Evolutionary conservation across 2,113 vertebrate genomes (phyloP).

Genomic region (Strix uralensis): DNA sequence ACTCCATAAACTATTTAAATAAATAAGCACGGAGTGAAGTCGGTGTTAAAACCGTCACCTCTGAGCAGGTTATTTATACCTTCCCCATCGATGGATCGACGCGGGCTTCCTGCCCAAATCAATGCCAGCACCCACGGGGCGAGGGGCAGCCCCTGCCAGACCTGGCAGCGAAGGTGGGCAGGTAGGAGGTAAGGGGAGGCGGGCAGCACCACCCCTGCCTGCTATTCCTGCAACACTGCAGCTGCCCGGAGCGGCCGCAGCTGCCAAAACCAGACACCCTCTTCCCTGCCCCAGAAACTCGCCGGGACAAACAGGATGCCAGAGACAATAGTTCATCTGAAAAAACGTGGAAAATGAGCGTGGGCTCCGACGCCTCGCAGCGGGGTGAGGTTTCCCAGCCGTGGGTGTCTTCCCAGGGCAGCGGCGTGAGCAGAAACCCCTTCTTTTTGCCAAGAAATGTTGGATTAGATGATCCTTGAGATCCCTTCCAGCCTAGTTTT

Average conservation of each 20-base stretch:
- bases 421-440: neutral
- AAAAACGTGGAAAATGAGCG: fast-evolving
- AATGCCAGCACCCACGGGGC: fast-evolving
- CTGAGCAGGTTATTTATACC: neutral
- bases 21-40: fast-evolving
- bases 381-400: neutral
- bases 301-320: neutral
- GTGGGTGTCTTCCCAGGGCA: neutral
- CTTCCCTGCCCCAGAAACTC: neutral
- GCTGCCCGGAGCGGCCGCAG: neutral
- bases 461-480: no score
- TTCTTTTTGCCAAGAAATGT: no score
- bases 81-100: fast-evolving
- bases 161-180: neutral
- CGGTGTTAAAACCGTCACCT: fast-evolving
- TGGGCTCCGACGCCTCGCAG: fast-evolving
- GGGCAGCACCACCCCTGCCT: neutral
- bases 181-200: neutral
- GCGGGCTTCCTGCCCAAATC: neutral
- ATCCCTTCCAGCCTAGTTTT: no score
- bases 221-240: neutral
- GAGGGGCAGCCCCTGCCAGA: neutral
- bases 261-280: neutral
- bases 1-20: fast-evolving
- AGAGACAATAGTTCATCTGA: neutral